phyloP scores from a whole-genome alignment of 2,888 invertebrate genomes.

The Eurytoma californica region DNA sequence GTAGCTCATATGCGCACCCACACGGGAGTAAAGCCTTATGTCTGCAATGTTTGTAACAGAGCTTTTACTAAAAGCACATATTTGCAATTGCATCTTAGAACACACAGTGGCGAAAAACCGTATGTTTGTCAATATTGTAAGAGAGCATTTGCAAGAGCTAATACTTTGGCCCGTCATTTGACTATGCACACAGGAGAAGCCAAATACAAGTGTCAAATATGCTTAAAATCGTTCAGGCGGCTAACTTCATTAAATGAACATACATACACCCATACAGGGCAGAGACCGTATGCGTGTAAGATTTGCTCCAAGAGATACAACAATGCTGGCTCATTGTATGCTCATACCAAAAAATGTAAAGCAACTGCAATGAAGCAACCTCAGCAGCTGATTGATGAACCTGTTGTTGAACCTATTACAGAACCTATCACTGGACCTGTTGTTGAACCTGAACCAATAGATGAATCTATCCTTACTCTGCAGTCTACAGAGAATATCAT shows the following conservation, averaged over 20 bases:
- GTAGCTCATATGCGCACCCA: conserved; percentile 72
- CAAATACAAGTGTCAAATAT: conserved; percentile 71
- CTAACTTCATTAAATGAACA: conserved; percentile 71
- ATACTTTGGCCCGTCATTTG: conserved; percentile 71
- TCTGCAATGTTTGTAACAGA: conserved; percentile 69
- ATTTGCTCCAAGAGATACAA: conserved; percentile 70
- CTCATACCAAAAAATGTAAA: conserved; percentile 72
- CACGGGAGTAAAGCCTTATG: conserved; percentile 71
- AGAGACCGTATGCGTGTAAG: conserved; percentile 71
- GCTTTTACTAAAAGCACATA: conserved; percentile 72
- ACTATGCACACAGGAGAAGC: conserved; percentile 73
- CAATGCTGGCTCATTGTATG: conserved; percentile 69
- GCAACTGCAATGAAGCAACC: conserved; percentile 55
- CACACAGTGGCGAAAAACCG: conserved; percentile 72
- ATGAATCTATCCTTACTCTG: background rate
- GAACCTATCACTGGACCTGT: conserved; percentile 57
- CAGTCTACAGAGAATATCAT: conserved; percentile 10
- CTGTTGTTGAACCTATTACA: conserved; percentile 56
- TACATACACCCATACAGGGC: conserved; percentile 71
- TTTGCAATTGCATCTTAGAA: conserved; percentile 69
- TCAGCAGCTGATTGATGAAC: too few species aligned
- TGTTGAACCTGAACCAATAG: conserved; percentile 54
- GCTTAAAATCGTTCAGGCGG: conserved; percentile 70
- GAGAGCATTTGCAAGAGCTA: conserved; percentile 70
- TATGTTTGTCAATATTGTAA: conserved; percentile 72